These are phyloP conservation scores for Papilio glaucus DNA, from an alignment of 1,140 invertebrate genomes.

Conservation along the genomic window DNA sequence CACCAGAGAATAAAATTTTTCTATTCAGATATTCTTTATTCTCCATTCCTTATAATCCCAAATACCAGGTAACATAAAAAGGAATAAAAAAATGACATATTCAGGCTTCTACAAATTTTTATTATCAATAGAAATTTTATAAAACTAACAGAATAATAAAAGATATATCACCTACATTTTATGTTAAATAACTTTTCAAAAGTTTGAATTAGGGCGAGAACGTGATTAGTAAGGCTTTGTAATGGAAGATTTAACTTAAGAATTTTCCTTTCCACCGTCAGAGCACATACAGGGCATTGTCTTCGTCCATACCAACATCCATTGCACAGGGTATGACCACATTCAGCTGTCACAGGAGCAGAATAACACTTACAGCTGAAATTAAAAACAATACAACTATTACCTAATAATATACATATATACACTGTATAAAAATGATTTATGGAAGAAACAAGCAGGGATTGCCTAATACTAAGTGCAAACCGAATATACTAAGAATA, in stretches of 20 bases:
- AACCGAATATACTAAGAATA: no score
- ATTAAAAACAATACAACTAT: conserved; percentile 30
- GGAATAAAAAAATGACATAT: no score
- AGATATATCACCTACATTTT: conserved; percentile 57
- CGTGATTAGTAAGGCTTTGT: conserved; percentile 59
- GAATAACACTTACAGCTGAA: conserved; percentile 70
- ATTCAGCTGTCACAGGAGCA: conserved; percentile 62
- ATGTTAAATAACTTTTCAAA: conserved; percentile 66
- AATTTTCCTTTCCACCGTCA: conserved; percentile 49
- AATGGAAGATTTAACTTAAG: conserved; percentile 60
- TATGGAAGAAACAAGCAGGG: no score
- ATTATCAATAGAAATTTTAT: no score
- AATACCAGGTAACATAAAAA: no score
- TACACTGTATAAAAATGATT: conserved; percentile 12
- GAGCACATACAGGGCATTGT: conserved; percentile 57
- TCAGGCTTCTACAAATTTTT: no score
- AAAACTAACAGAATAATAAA: no score
- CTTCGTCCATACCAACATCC: conserved; percentile 61
- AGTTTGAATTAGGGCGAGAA: conserved; percentile 48
- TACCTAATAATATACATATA: conserved; percentile 30
- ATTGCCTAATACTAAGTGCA: no score
- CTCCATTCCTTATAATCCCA: no score
- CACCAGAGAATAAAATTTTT: no score
- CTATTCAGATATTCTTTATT: no score
- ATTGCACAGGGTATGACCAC: conserved; percentile 69